phyloP scores from a whole-genome alignment of 2,797 vertebrate genomes.

The Enteromius trimaculatus region DNA sequence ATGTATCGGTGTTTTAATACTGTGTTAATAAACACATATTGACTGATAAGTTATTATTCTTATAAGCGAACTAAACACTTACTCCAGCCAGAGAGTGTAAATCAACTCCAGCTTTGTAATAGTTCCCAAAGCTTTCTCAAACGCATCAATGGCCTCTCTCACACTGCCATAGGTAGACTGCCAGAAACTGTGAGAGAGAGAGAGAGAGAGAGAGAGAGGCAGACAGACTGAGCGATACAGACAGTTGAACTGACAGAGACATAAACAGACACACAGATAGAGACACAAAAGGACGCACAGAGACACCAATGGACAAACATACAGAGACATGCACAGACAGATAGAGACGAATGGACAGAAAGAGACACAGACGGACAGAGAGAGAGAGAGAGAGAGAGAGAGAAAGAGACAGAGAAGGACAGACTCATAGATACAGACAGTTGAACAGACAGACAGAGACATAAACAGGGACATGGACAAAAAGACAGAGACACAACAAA shows the following conservation, averaged over 20 bases:
- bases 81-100: slow-evolving; percentile 94
- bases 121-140: slow-evolving; percentile 89
- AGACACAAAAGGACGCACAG: too few species aligned
- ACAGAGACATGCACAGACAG: neutral
- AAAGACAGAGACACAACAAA: too few species aligned
- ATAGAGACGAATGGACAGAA: too few species aligned
- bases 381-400: too few species aligned
- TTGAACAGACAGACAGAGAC: too few species aligned
- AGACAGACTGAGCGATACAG: neutral
- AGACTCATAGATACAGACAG: too few species aligned
- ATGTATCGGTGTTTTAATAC: neutral
- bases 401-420: too few species aligned
- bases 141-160: slow-evolving; percentile 84
- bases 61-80: slow-evolving; percentile 59
- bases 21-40: neutral
- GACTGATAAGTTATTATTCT: neutral
- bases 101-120: slow-evolving; percentile 85
- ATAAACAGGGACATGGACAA: neutral
- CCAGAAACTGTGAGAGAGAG: slow-evolving; percentile 80
- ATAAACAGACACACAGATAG: too few species aligned
- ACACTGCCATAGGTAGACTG: slow-evolving; percentile 83
- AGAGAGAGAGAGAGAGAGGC: too few species aligned
- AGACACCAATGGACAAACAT: too few species aligned
- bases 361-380: too few species aligned
- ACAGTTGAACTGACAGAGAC: too few species aligned